Evolutionary conservation across 2,888 invertebrate species (phyloP).

Genomic region (Acanthococcus lagerstroemiae): DNA sequence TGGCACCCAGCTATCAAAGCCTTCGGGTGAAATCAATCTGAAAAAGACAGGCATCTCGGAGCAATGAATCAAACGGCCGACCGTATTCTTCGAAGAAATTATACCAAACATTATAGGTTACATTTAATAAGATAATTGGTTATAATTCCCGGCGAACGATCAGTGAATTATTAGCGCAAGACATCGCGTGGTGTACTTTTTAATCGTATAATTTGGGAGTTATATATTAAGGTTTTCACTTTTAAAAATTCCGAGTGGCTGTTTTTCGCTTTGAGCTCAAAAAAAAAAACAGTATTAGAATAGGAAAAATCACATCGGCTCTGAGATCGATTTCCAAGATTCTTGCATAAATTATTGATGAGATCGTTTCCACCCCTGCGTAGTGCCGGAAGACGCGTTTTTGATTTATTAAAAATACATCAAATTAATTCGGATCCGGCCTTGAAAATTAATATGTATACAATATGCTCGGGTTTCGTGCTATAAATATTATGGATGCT

Average conservation of each 20-base stretch:
- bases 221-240: not conserved
- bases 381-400: not conserved
- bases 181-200: conserved; percentile 30
- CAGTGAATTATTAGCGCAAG: conserved; percentile 30
- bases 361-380: not conserved
- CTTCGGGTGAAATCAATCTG: conserved; percentile 31
- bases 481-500: no score
- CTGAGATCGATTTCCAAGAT: no score
- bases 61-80: conserved; percentile 26
- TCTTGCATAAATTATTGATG: not conserved
- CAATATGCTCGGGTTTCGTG: no score
- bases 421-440: not conserved
- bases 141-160: conserved; percentile 15
- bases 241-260: not conserved
- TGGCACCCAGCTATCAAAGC: conserved; percentile 29
- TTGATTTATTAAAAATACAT: not conserved
- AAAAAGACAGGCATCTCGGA: conserved; percentile 27
- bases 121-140: conserved; percentile 29
- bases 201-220: conserved; percentile 3
- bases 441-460: not conserved
- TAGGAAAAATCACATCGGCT: no score
- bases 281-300: not conserved
- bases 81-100: conserved; percentile 13
- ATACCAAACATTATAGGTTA: conserved; percentile 23
- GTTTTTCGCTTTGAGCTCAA: not conserved